Percentiles rank a stretch among this genome's conserved stretches.
Evolutionary conservation across 1,140 invertebrate species (phyloP).

Genomic region (Octopus sinensis): DNA sequence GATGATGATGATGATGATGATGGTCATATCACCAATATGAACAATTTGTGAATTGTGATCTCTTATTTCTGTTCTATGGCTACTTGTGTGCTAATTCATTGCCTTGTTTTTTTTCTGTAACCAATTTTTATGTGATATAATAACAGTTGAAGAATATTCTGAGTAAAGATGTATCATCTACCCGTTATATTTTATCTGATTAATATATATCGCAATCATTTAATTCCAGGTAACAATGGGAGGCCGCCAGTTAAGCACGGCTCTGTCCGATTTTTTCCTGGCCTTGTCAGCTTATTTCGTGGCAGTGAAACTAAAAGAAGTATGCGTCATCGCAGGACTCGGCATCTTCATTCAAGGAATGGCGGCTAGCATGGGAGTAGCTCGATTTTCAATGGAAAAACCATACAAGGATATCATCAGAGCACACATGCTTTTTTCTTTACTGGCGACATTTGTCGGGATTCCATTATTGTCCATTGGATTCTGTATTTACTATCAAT

Average conservation of each 20-base stretch:
- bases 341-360: slow-evolving; percentile 34
- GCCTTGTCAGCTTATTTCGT: slow-evolving; percentile 30
- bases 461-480: slow-evolving; percentile 33
- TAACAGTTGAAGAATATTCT: too few species aligned
- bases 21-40: too few species aligned
- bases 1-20: too few species aligned
- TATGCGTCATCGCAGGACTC: slow-evolving; percentile 26
- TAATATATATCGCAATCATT: too few species aligned
- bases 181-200: too few species aligned
- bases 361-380: slow-evolving; percentile 34
- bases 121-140: too few species aligned
- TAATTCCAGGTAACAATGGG: background rate
- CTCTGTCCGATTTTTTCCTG: slow-evolving; percentile 36
- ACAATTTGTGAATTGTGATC: too few species aligned
- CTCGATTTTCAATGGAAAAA: slow-evolving; percentile 30
- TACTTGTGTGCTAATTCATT: too few species aligned
- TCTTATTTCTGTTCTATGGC: too few species aligned
- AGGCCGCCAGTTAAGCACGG: slow-evolving; percentile 33
- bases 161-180: too few species aligned
- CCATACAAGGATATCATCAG: slow-evolving; percentile 24
- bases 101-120: too few species aligned
- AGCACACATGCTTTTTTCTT: slow-evolving; percentile 33
- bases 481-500: slow-evolving; percentile 27
- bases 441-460: slow-evolving; percentile 33
- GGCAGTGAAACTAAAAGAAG: slow-evolving; percentile 17